Conservation (phyloP, 2,888 invertebrate species). For the Fabriciana adippe region DNA sequence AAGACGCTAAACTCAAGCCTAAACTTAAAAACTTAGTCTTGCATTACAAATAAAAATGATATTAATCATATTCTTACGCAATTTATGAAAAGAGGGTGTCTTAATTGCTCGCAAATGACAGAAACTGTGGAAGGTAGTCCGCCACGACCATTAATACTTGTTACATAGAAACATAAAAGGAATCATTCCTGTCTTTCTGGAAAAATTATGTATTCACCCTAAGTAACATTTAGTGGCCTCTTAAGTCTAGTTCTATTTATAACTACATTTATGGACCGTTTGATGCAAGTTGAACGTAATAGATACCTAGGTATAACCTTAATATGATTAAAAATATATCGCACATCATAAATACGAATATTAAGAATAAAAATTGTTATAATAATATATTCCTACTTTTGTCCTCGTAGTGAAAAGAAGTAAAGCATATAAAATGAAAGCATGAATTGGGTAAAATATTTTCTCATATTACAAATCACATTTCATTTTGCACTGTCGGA, state of each 20-base stretch:
- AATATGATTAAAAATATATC: neutral
- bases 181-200: constrained; percentile 60
- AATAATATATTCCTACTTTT: constrained; percentile 21
- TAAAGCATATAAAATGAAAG: neutral
- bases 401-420: constrained; percentile 1
- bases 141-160: constrained; percentile 64
- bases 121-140: constrained; percentile 56
- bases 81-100: constrained; percentile 60
- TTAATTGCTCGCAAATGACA: constrained; percentile 71
- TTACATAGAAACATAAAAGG: constrained; percentile 68
- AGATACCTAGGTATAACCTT: neutral
- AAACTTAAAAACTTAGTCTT: constrained; percentile 44
- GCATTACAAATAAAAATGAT: constrained; percentile 50
- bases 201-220: constrained; percentile 68
- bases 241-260: constrained; percentile 33
- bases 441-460: constrained; percentile 10
- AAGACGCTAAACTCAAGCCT: constrained; percentile 33
- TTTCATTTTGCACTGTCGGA: constrained; percentile 20
- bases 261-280: neutral
- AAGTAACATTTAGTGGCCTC: constrained; percentile 50
- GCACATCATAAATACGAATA: neutral
- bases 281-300: constrained; percentile 24
- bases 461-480: constrained; percentile 20
- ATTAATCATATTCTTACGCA: constrained; percentile 60
- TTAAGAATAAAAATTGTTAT: neutral